A percentile compares a stretch with the other conserved stretches of the same genome.
These are phyloP conservation scores for Pseudomugil gertrudae DNA, from an alignment of 2,797 vertebrate genomes.

Conservation along the genomic window DNA sequence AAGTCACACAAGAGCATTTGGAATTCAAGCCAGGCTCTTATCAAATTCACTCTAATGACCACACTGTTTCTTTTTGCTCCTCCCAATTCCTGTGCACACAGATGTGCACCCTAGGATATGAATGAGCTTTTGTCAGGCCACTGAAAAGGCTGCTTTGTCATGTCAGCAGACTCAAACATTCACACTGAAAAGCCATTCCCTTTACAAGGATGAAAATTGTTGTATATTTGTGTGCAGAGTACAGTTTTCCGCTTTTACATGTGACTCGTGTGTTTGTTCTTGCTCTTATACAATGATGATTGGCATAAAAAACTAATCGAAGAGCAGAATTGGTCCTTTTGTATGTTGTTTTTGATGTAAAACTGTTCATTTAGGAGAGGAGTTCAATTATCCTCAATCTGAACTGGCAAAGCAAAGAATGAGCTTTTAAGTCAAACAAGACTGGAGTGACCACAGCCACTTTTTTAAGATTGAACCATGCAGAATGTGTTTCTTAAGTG, in stretches of 20 bases:
- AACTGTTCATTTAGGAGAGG: conserved; percentile 7
- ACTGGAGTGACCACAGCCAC: conserved; percentile 9
- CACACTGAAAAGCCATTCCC: conserved; percentile 16
- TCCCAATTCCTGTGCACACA: conserved; percentile 52
- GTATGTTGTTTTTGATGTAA: conserved; percentile 8
- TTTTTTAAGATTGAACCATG: conserved; percentile 5
- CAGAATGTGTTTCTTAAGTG: not conserved
- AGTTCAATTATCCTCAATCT: conserved; percentile 14
- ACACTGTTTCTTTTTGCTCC: conserved; percentile 49
- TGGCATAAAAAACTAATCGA: not conserved
- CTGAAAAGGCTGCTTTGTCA: conserved; percentile 72
- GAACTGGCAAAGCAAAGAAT: conserved; percentile 22
- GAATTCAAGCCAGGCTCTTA: conserved; percentile 14
- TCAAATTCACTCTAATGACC: conserved; percentile 28
- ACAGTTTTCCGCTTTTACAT: not conserved
- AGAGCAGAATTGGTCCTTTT: not conserved
- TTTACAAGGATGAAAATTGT: conserved; percentile 17
- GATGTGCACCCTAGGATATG: conserved; percentile 60
- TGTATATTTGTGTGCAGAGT: conserved; percentile 6
- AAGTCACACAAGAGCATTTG: conserved; percentile 8
- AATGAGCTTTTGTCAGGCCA: conserved; percentile 72
- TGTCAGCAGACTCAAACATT: conserved; percentile 54
- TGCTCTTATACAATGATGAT: not conserved
- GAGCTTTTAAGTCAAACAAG: conserved; percentile 24
- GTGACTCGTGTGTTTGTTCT: conserved; percentile 9